Evolutionary conservation across 2,113 vertebrate genomes (phyloP).

Genomic region (Neopipo cinnamomea): DNA sequence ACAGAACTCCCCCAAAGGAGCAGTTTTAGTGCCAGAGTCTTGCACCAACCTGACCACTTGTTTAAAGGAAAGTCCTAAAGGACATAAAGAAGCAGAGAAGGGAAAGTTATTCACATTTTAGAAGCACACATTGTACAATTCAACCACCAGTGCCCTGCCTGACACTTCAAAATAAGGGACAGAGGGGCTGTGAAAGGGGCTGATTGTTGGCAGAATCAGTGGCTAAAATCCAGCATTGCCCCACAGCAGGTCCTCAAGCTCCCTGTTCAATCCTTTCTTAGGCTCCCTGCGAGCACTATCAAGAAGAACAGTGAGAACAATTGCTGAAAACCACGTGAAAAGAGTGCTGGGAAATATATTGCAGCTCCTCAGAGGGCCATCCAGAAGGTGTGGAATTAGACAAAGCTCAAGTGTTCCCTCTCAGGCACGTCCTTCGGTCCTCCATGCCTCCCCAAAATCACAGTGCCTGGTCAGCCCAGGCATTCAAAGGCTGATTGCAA

Average conservation of each 20-base stretch:
- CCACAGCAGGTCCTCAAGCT: accelerated
- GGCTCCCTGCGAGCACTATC: neutral
- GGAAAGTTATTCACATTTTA: neutral
- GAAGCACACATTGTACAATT: neutral
- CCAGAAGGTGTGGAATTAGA: neutral
- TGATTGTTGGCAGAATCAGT: neutral
- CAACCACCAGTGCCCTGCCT: neutral
- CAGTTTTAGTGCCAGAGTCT: neutral
- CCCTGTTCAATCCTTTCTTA: neutral
- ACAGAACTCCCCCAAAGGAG: neutral
- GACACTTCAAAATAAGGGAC: neutral
- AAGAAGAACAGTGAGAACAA: neutral
- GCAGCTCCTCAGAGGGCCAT: neutral
- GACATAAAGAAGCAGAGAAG: neutral
- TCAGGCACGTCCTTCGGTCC: neutral
- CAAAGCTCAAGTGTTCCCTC: neutral
- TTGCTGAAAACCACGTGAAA: neutral
- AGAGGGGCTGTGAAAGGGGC: neutral
- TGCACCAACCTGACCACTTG: neutral
- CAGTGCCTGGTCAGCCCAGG: neutral
- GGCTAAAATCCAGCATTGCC: neutral
- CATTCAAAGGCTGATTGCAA: neutral
- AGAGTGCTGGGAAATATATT: neutral
- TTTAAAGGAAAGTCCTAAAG: neutral
- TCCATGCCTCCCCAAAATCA: neutral